Percentiles rank a stretch among this genome's conserved stretches.
These are phyloP conservation scores for Saxidomus purpurata DNA, from an alignment of 1,140 invertebrate species.

Conservation along the genomic window DNA sequence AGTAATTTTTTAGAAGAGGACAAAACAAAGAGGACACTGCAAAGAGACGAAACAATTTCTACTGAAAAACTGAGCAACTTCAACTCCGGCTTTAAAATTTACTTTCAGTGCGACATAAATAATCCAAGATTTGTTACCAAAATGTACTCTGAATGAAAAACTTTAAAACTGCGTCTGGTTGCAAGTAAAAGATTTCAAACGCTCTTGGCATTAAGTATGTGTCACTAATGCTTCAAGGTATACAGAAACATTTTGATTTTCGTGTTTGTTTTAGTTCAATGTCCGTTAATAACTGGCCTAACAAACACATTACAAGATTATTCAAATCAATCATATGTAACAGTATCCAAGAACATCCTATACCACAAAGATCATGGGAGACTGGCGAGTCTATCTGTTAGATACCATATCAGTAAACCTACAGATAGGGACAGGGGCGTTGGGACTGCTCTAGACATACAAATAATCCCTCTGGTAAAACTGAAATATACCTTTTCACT, in stretches of 20 bases:
- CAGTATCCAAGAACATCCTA: constrained; percentile 16
- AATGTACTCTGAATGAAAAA: too few relatives aligned
- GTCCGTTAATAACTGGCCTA: not conserved
- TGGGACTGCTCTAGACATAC: not conserved
- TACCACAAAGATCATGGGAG: not conserved
- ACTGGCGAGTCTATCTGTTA: constrained; percentile 12
- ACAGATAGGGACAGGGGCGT: constrained; percentile 10
- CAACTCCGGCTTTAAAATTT: too few relatives aligned
- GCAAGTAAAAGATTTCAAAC: too few relatives aligned
- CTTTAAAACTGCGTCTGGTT: too few relatives aligned
- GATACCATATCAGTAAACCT: constrained; percentile 5
- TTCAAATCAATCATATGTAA: constrained; percentile 4
- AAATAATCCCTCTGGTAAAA: not conserved
- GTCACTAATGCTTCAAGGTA: too few relatives aligned
- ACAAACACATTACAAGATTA: constrained; percentile 8
- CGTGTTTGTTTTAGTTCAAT: constrained; percentile 5
- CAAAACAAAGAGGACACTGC: too few relatives aligned
- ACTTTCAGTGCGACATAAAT: too few relatives aligned
- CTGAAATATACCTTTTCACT: constrained; percentile 2
- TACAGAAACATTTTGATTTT: not conserved
- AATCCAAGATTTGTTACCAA: too few relatives aligned
- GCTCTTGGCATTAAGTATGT: too few relatives aligned
- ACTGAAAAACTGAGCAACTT: too few relatives aligned
- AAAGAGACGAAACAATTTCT: too few relatives aligned
- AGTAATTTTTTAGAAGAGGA: too few relatives aligned